These are phyloP conservation scores for Porites evermanni DNA, from an alignment of 92 coral and sea anemone genomes.

Conservation along the genomic window DNA sequence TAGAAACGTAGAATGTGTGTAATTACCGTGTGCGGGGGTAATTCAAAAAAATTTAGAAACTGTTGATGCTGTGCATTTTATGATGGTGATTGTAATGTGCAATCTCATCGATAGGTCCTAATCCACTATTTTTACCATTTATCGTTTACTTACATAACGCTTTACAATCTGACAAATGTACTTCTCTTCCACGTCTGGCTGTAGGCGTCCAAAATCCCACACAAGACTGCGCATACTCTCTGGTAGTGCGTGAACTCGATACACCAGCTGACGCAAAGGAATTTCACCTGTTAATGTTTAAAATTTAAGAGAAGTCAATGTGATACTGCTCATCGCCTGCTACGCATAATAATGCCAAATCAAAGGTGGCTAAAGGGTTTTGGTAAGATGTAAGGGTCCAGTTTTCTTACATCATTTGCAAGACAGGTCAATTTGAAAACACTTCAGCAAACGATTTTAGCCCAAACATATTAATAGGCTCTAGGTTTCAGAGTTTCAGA, in stretches of 20 bases:
- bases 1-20: neutral
- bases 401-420: no score
- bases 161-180: slow-evolving; percentile 79
- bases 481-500: no score
- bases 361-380: no score
- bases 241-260: slow-evolving; percentile 84
- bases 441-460: no score
- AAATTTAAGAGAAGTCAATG: neutral
- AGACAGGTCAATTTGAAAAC: no score
- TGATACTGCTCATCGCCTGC: no score
- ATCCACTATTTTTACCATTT: neutral
- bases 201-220: slow-evolving; percentile 92
- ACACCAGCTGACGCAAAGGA: slow-evolving; percentile 82
- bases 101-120: neutral
- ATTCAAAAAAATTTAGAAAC: no score
- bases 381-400: no score
- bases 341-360: no score
- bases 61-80: no score
- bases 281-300: slow-evolving; percentile 55
- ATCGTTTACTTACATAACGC: slow-evolving; percentile 65
- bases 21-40: neutral
- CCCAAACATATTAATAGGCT: no score
- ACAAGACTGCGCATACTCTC: slow-evolving; percentile 85
- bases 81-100: neutral
- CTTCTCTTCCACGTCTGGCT: slow-evolving; percentile 74